These are phyloP conservation scores for Shargacucullia verbasci DNA, from an alignment of 2,888 invertebrate genomes.

Conservation along the genomic window DNA sequence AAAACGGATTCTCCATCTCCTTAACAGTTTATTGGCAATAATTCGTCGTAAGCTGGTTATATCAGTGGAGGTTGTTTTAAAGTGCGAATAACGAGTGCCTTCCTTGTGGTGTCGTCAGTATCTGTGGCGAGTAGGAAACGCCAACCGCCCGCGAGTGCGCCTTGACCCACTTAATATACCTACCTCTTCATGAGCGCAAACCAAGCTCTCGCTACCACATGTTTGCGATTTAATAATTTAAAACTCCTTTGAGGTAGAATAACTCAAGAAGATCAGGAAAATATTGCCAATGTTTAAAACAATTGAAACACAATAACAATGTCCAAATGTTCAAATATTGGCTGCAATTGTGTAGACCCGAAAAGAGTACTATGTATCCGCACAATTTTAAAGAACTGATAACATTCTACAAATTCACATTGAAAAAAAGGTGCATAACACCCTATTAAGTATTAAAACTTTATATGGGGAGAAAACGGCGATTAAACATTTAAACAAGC, in stretches of 20 bases:
- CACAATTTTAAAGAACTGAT: too few relatives aligned
- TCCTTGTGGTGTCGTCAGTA: slow-evolving; percentile 73
- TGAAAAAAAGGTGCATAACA: too few relatives aligned
- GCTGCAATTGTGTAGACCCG: too few relatives aligned
- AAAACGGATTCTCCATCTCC: not conserved
- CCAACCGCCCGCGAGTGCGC: slow-evolving; percentile 73
- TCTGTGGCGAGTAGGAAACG: slow-evolving; percentile 79
- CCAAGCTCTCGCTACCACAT: slow-evolving; percentile 68
- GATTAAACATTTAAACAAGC: slow-evolving; percentile 44
- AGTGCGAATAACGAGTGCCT: slow-evolving; percentile 77
- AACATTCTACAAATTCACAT: too few relatives aligned
- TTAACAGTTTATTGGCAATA: slow-evolving; percentile 9
- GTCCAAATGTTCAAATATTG: too few relatives aligned
- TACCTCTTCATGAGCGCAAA: slow-evolving; percentile 62
- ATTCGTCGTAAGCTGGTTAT: slow-evolving; percentile 47
- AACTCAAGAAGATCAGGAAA: not conserved
- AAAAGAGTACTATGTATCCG: too few relatives aligned
- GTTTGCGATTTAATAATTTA: slow-evolving; percentile 61
- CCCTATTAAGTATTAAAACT: slow-evolving; percentile 9
- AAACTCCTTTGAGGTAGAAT: slow-evolving; percentile 15
- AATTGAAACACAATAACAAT: too few relatives aligned
- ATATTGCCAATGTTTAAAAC: too few relatives aligned
- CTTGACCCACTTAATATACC: slow-evolving; percentile 82
- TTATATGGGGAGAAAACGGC: slow-evolving; percentile 33
- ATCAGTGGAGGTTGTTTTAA: slow-evolving; percentile 69